Base-by-base conservation (phyloP, 2,797 vertebrate species). In the Monodelphis domestica region DNA sequence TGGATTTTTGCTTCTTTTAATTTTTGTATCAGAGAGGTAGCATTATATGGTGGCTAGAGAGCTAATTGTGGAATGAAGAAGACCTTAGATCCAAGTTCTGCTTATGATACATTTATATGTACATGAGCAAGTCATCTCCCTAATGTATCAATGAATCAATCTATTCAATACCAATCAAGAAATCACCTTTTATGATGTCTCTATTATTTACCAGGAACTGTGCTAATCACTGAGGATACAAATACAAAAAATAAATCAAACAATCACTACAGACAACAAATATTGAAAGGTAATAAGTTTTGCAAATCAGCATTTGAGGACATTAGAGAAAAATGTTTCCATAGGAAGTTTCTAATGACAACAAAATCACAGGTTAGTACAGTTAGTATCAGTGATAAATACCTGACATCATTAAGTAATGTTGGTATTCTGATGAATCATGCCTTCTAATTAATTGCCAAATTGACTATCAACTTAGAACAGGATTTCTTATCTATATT, bases 1-100 rank as follows among this genome's bases (percentile, higher is more conserved):
- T 50, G 54, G 3, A 54, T 38, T 50, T 26, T 94, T 92, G 52
- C 92, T 96, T 95, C 95, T 96, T 96, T 94, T 93, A 89, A 84
- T 24, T 54, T 56, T 95, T 50, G 56, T 26, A 50, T 95, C 33
- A 30, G 87, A 90, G 45, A 53, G 33, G 38, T 88, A 63, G 78
- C 87, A 17, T 24, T 87, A 38, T 56, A 33, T 33, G 24, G 5
- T 63, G 33, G 30, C 33, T 63, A 14, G 38, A 24, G 7, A 45
- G 1, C 6, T 78, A 24, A 21, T 33, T 63, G 3, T n/a, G 15
- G 59, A 63, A 59, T 63, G n/a, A 63, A 21, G n/a, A 70, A 38
- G 59, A 70, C 1, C n/a, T 38, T 38, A 15, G 5, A n/a, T 70
- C 38, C 33, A 38, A 2, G 5, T 70, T 70, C 33, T 70, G 1